A percentile compares a stretch with the other conserved stretches of the same genome.
Evolutionary conservation across 2,113 vertebrate species (phyloP).

Genomic region (Corythoichthys haematopterus): DNA sequence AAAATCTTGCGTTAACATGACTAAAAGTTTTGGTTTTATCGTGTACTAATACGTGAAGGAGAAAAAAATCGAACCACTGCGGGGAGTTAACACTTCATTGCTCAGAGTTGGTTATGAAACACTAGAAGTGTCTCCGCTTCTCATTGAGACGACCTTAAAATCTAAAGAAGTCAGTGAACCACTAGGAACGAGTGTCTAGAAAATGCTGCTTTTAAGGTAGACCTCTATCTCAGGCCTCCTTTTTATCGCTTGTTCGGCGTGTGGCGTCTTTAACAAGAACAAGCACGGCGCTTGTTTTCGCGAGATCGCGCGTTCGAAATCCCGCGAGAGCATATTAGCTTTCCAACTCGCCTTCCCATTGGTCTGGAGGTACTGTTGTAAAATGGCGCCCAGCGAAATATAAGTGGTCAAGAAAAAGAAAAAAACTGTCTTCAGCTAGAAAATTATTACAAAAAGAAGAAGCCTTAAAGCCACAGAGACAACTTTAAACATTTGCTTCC

Average conservation of each 20-base stretch:
- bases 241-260: too few species aligned
- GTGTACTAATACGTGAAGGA: too few species aligned
- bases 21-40: too few species aligned
- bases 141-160: conserved; percentile 60
- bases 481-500: background rate
- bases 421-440: conserved; percentile 26
- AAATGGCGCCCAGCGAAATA: conserved; percentile 90
- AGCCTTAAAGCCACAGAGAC: background rate
- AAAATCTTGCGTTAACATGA: too few species aligned
- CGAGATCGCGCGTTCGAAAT: conserved; percentile 45
- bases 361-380: conserved; percentile 78
- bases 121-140: conserved; percentile 12
- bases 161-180: conserved; percentile 43
- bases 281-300: conserved; percentile 38
- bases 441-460: conserved; percentile 16
- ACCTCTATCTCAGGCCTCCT: conserved; percentile 24
- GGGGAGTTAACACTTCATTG: conserved; percentile 55
- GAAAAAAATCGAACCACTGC: too few species aligned
- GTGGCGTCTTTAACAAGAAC: conserved; percentile 76
- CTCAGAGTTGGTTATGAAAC: conserved; percentile 1
- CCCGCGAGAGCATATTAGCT: conserved; percentile 62
- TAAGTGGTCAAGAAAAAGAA: conserved; percentile 76
- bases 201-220: conserved; percentile 59
- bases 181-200: conserved; percentile 40
- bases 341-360: conserved; percentile 64